Evolutionary conservation across 2,113 vertebrate species (phyloP).

Genomic region (Petaurus breviceps): DNA sequence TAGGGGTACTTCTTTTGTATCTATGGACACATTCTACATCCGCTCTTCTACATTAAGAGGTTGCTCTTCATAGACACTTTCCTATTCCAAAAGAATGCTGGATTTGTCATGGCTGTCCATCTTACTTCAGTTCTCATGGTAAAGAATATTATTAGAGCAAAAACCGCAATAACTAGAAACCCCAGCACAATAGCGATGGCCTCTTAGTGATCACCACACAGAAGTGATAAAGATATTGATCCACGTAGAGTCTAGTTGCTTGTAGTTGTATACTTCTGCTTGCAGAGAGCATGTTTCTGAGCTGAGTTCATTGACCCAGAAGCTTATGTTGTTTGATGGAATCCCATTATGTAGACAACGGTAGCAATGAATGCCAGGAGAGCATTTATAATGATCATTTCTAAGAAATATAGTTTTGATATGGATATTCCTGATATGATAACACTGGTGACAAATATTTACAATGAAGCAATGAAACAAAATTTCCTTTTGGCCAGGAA

Average conservation of each 20-base stretch:
- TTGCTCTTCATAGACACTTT: constrained; percentile 76
- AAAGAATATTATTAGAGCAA: constrained; percentile 92
- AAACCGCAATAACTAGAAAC: constrained; percentile 87
- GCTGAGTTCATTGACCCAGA: constrained; percentile 88
- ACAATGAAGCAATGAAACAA: constrained; percentile 88
- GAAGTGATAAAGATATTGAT: constrained; percentile 95
- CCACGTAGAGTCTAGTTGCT: constrained; percentile 86
- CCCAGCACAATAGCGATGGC: constrained; percentile 91
- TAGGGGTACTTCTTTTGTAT: constrained; percentile 80
- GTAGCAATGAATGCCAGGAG: constrained; percentile 89
- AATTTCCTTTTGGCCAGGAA: constrained; percentile 89
- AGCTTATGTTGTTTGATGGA: constrained; percentile 91
- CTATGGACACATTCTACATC: constrained; percentile 89
- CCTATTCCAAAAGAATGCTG: constrained; percentile 87
- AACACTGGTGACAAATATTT: constrained; percentile 88
- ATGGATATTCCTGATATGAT: constrained; percentile 84
- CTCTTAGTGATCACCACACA: constrained; percentile 96
- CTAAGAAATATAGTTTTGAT: constrained; percentile 88
- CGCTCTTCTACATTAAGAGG: constrained; percentile 88
- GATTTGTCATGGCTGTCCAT: constrained; percentile 85
- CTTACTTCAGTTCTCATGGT: constrained; percentile 87
- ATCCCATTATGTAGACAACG: constrained; percentile 91
- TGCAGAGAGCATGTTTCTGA: constrained; percentile 88
- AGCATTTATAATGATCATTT: constrained; percentile 85
- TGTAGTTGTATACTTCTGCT: constrained; percentile 87